Base-by-base conservation (phyloP, 2,113 vertebrate genomes). In the Camelus dromedarius region DNA sequence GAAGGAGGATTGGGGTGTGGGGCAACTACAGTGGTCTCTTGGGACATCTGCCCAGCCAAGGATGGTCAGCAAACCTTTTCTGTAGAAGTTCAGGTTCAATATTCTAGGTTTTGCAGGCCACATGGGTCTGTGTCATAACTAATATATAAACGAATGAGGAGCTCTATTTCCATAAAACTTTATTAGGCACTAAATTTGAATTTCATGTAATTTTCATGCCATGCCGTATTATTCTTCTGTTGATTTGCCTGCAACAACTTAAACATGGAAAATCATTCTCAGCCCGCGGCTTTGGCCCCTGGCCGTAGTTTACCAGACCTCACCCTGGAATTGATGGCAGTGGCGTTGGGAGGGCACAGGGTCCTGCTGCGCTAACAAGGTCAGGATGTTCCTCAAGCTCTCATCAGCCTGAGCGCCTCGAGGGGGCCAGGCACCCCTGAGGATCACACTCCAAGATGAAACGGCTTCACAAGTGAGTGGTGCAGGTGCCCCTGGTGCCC, bases 361-460 rank as follows among this genome's bases (percentile, higher is more conserved):
- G 14, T 19, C 30, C 79, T 46, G 10, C 5, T 5, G 13, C 5
- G 15, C 30, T 35, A 11, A 19, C 52, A 5, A 11, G 38, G 70
- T 20, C 4, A 1, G 18, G 52, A 52, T 3, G 1, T 7, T 46
- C 80, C 35, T 35, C 24, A 7, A 69, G 60, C 26, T 28, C n/a
- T 32, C 77, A 22, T 19, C 75, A 42, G 76, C n/a, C 58, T 3
- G 3, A 4, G 16, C 15, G 1, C 52, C 75, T 70, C 18, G 1
- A 0, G 7, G 42, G 30, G 26, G 18, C 19, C 42, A 15, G 73
- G 67, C 12, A 24, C 11, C 50, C 42, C 0, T 0, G 38, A 10
- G 0, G 8, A 20, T 30, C n/a, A 0, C 2, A 26, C 2, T 54
- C 30, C 56, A 11, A 0, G 30, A 38, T 38, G 24, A 28, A 50